Percentiles rank a stretch among this genome's conserved stretches.
These are phyloP conservation scores for Aphelenchoides besseyi DNA, from an alignment of 1,140 invertebrate genomes.

Conservation along the genomic window DNA sequence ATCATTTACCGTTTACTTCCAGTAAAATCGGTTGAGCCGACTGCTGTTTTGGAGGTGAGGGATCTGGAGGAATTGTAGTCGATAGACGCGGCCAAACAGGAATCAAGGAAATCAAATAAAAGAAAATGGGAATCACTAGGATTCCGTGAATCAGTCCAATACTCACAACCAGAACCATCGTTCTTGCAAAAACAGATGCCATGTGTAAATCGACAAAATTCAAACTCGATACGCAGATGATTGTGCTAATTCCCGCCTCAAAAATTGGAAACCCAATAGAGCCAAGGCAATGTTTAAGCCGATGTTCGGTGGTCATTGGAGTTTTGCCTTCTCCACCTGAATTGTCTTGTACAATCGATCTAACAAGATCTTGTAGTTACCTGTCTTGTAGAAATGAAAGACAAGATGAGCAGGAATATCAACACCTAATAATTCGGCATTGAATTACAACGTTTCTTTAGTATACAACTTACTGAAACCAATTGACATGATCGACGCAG, in stretches of 20 bases:
- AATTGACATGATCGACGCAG: conserved; percentile 24
- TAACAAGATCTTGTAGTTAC: not conserved
- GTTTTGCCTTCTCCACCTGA: conserved; percentile 28
- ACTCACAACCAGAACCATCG: conserved; percentile 49
- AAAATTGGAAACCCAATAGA: conserved; percentile 49
- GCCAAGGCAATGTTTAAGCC: conserved; percentile 39
- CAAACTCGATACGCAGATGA: conserved; percentile 46
- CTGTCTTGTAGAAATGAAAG: conserved; percentile 46
- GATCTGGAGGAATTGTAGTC: not conserved
- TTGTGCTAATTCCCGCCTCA: conserved; percentile 47
- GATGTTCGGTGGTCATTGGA: conserved; percentile 32
- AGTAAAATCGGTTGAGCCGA: not conserved
- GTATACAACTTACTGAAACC: conserved; percentile 2
- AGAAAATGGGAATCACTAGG: conserved; percentile 45
- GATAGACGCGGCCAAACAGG: conserved; percentile 22
- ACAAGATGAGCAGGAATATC: conserved; percentile 52
- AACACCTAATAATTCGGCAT: conserved; percentile 40
- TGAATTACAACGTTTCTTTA: conserved; percentile 50
- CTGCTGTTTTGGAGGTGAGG: not conserved
- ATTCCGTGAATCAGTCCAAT: conserved; percentile 47
- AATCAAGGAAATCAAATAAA: conserved; percentile 38
- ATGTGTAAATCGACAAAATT: conserved; percentile 48
- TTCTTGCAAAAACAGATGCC: conserved; percentile 46
- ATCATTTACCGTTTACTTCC: not conserved
- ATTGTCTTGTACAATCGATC: conserved; percentile 14